Conservation (phyloP, 2,888 invertebrate genomes). For the Lithodes maja region DNA sequence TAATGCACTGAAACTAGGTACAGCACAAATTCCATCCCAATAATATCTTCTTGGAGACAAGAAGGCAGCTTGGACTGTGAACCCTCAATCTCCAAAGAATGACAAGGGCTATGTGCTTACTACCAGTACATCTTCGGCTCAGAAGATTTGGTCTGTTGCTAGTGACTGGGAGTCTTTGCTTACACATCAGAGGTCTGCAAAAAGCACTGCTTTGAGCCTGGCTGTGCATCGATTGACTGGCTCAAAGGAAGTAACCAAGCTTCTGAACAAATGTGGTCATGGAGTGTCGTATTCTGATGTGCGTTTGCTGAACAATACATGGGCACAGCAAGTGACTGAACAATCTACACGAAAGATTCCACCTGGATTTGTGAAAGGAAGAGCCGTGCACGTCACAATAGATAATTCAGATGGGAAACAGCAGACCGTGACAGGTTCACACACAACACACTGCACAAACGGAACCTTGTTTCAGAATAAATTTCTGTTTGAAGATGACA, state of each 20-base stretch:
- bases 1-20: too few species aligned
- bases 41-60: too few species aligned
- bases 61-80: slow-evolving; percentile 4
- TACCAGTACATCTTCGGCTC: neutral
- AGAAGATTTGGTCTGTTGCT: slow-evolving; percentile 5
- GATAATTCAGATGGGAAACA: slow-evolving; percentile 49
- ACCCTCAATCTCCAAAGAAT: neutral
- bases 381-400: slow-evolving; percentile 34
- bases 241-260: slow-evolving; percentile 36
- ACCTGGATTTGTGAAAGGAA: slow-evolving; percentile 42
- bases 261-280: slow-evolving; percentile 32
- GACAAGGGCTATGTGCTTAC: slow-evolving; percentile 17
- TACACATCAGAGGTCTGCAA: slow-evolving; percentile 19
- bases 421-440: slow-evolving; percentile 24
- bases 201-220: slow-evolving; percentile 35
- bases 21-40: too few species aligned
- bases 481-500: neutral
- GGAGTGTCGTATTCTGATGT: slow-evolving; percentile 20
- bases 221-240: slow-evolving; percentile 20
- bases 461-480: slow-evolving; percentile 28
- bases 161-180: slow-evolving; percentile 22
- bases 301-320: slow-evolving; percentile 25
- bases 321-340: slow-evolving; percentile 29
- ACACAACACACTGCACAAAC: slow-evolving; percentile 17
- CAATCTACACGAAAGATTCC: slow-evolving; percentile 25